These are phyloP conservation scores for Probaryconus sp. DNA, from an alignment of 1,140 invertebrate genomes.

Conservation along the genomic window DNA sequence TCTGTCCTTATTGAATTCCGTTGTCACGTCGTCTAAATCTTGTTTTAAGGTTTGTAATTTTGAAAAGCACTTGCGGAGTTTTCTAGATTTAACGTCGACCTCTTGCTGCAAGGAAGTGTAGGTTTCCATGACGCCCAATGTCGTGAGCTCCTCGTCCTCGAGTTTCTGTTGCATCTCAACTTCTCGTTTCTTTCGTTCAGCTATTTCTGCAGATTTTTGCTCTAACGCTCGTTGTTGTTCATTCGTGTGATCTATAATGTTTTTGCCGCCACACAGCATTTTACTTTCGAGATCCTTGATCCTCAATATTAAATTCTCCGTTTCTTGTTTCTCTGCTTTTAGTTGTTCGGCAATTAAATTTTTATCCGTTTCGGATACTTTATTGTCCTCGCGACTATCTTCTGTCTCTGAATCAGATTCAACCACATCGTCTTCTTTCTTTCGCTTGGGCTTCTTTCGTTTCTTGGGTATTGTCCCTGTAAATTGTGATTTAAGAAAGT, in stretches of 20 bases:
- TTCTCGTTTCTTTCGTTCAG: conserved; percentile 89
- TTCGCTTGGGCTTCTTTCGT: conserved; percentile 78
- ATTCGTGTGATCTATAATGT: conserved; percentile 98
- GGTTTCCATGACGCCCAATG: conserved; percentile 95
- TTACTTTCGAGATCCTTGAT: conserved; percentile 94
- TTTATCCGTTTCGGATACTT: conserved; percentile 81
- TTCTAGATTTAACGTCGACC: conserved; percentile 92
- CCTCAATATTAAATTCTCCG: conserved; percentile 86
- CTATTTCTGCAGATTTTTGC: conserved; percentile 93
- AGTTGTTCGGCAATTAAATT: conserved; percentile 81
- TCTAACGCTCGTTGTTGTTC: conserved; percentile 94
- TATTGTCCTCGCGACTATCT: conserved; percentile 79
- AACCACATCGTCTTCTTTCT: conserved; percentile 73
- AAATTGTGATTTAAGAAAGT: too few relatives aligned
- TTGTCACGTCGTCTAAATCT: conserved; percentile 90
- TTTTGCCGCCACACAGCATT: conserved; percentile 98
- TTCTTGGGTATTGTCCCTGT: conserved; percentile 77
- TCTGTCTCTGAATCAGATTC: conserved; percentile 75
- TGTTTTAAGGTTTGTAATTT: conserved; percentile 79
- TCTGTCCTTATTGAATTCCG: conserved; percentile 88
- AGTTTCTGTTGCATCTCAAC: conserved; percentile 88
- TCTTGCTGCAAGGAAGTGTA: conserved; percentile 97
- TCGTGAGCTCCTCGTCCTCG: conserved; percentile 93
- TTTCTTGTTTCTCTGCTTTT: conserved; percentile 84
- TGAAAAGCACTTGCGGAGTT: conserved; percentile 81